Evolutionary conservation across 2,888 invertebrate species (phyloP).

Genomic region (Cloeon dipterum): DNA sequence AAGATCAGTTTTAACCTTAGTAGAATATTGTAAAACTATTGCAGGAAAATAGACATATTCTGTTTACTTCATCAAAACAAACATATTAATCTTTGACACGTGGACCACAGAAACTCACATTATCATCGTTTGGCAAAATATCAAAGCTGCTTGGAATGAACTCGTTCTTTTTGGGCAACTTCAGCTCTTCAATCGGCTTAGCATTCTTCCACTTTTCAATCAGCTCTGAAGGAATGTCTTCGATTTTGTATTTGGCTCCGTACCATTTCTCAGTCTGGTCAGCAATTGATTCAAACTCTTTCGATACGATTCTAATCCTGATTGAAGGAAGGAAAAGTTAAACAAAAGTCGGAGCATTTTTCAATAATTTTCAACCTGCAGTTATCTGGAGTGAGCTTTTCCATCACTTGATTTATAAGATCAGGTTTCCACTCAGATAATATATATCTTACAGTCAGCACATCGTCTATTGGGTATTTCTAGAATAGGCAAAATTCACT

Average conservation of each 20-base stretch:
- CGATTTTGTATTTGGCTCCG: constrained; percentile 62
- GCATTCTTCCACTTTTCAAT: constrained; percentile 62
- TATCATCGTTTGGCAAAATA: constrained; percentile 35
- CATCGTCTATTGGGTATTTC: constrained; percentile 56
- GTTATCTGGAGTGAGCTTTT: constrained; percentile 53
- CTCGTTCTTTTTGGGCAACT: constrained; percentile 65
- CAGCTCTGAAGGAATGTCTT: too few relatives aligned
- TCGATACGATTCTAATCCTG: constrained; percentile 49
- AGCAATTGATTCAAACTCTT: constrained; percentile 46
- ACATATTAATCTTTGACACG: too few relatives aligned
- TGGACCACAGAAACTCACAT: constrained; percentile 23
- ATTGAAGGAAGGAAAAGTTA: too few relatives aligned
- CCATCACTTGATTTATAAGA: constrained; percentile 45
- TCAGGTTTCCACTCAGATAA: constrained; percentile 72
- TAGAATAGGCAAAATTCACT: too few relatives aligned
- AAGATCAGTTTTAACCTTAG: too few relatives aligned
- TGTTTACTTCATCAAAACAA: too few relatives aligned
- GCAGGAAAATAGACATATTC: too few relatives aligned
- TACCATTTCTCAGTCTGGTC: constrained; percentile 69
- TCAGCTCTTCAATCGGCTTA: constrained; percentile 34
- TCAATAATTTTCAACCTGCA: constrained; percentile 25
- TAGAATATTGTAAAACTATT: too few relatives aligned
- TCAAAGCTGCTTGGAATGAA: constrained; percentile 74
- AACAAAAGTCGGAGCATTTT: too few relatives aligned
- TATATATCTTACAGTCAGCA: constrained; percentile 54